Conservation (phyloP, 2,797 vertebrate species). For the Petrocephalus sullivani region DNA sequence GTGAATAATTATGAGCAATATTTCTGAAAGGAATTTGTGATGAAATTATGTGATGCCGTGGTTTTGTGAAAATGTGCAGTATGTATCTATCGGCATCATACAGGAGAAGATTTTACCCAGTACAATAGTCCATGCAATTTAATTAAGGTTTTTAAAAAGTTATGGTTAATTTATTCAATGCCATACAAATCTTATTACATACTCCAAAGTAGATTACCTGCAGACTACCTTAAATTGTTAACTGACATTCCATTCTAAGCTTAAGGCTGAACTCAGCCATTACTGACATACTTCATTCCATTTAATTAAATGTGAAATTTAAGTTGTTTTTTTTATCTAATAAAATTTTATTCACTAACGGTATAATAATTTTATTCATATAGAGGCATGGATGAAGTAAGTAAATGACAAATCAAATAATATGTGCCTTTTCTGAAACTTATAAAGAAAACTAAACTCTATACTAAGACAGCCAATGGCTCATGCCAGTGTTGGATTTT, state of each 20-base stretch:
- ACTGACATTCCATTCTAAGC: background rate
- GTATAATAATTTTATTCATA: constrained; percentile 6
- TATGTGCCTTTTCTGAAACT: background rate
- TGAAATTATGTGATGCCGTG: background rate
- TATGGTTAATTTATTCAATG: background rate
- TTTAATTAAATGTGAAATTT: constrained; percentile 5
- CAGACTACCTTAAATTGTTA: constrained; percentile 11
- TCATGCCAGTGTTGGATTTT: background rate
- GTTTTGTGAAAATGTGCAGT: background rate
- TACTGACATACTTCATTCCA: background rate
- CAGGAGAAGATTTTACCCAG: background rate
- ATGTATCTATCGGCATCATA: background rate
- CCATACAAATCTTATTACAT: background rate
- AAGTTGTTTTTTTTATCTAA: background rate
- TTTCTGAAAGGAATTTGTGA: background rate
- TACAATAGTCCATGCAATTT: background rate
- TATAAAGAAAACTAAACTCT: background rate
- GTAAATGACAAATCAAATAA: constrained; percentile 3
- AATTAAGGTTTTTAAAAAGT: background rate
- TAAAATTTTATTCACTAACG: background rate
- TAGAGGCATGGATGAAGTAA: background rate
- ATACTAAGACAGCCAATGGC: background rate
- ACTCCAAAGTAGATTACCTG: constrained; percentile 4
- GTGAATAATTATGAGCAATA: background rate
- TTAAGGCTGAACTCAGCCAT: background rate